A percentile compares a stretch with the other conserved stretches of the same genome.
Evolutionary conservation across 1,140 invertebrate genomes (phyloP).

Genomic region (Drosophila suzukii): DNA sequence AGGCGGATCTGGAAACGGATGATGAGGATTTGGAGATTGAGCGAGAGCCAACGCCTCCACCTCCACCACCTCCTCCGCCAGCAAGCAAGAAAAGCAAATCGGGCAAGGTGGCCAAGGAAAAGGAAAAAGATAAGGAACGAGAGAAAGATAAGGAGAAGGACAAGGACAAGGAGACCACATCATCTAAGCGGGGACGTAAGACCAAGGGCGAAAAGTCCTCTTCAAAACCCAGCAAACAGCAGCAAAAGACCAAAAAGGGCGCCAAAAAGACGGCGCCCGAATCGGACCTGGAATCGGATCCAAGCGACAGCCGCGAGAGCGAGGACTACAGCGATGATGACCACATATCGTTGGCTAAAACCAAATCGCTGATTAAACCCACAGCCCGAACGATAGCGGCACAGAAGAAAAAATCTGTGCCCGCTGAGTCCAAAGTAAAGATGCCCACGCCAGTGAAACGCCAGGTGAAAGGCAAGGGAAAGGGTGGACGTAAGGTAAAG

Average conservation of each 20-base stretch:
- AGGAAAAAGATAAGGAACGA: slow-evolving; percentile 47
- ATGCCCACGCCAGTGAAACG: slow-evolving; percentile 57
- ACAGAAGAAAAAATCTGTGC: slow-evolving; percentile 70
- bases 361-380: slow-evolving; percentile 57
- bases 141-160: slow-evolving; percentile 49
- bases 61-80: slow-evolving; percentile 33
- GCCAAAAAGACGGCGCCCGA: slow-evolving; percentile 49
- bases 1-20: slow-evolving; percentile 59
- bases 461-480: slow-evolving; percentile 54
- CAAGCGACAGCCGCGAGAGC: slow-evolving; percentile 29
- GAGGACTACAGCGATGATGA: slow-evolving; percentile 62
- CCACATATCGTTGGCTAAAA: slow-evolving; percentile 52
- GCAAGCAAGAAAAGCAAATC: slow-evolving; percentile 57
- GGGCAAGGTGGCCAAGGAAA: slow-evolving; percentile 60
- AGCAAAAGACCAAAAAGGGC: slow-evolving; percentile 71
- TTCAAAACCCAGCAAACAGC: slow-evolving; percentile 48
- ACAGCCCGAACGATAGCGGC: slow-evolving; percentile 68
- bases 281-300: slow-evolving; percentile 50
- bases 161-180: slow-evolving; percentile 15
- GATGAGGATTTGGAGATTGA: slow-evolving; percentile 82
- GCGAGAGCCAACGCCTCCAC: slow-evolving; percentile 52
- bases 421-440: slow-evolving; percentile 68
- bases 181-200: slow-evolving; percentile 58
- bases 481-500: slow-evolving; percentile 29
- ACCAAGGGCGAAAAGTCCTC: slow-evolving; percentile 44